A percentile compares a stretch with the other conserved stretches of the same genome.
phyloP scores from a whole-genome alignment of 2,797 vertebrate genomes.

The Leptoclinus maculatus region DNA sequence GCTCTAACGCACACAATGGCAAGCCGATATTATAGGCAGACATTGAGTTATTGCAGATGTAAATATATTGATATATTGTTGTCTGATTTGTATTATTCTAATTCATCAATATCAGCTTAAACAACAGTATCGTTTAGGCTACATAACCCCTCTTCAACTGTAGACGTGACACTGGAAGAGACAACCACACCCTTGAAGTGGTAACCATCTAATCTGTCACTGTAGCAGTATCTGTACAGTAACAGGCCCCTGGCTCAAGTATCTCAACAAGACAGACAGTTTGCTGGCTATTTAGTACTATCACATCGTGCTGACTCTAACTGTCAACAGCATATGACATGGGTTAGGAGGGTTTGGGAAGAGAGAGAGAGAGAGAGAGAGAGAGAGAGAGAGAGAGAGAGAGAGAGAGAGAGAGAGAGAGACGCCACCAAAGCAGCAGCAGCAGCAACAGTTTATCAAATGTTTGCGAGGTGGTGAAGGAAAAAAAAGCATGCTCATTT shows the following conservation, averaged over 20 bases:
- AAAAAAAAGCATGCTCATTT: conserved; percentile 47
- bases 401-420: conserved; percentile 8
- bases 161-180: neutral
- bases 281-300: conserved; percentile 1
- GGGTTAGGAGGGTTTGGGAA: conserved; percentile 18
- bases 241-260: conserved; percentile 5
- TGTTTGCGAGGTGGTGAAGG: conserved; percentile 69
- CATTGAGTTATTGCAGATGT: neutral
- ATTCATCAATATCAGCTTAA: neutral
- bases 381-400: neutral
- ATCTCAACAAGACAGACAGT: conserved; percentile 14
- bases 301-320: conserved; percentile 26
- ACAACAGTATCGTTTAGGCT: accelerated
- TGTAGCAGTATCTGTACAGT: conserved; percentile 4
- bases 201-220: neutral
- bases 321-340: conserved; percentile 39
- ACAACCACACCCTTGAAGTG: neutral
- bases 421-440: conserved; percentile 38
- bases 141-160: neutral
- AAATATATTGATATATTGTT: neutral
- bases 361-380: conserved; percentile 1
- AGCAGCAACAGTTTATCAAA: conserved; percentile 44
- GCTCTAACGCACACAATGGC: neutral
- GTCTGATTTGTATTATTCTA: neutral
- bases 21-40: neutral